Percentiles rank a stretch among this genome's conserved stretches.
Conservation (phyloP, 2,113 vertebrate species). For the Gyps fulvus region DNA sequence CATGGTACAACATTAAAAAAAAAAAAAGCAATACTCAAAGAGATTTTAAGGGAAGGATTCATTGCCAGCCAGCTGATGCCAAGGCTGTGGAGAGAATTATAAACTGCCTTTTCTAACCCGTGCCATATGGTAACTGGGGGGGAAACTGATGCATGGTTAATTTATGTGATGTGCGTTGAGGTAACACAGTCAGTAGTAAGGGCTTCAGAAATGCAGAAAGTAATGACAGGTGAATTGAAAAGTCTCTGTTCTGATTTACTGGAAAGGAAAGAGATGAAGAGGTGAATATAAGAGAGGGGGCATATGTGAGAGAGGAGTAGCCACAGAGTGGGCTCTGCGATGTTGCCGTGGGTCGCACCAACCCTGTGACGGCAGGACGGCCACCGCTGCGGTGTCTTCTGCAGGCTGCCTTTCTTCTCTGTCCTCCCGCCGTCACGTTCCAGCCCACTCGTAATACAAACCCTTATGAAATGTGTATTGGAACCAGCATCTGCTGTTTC, state of each 20-base stretch:
- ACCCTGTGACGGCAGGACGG: background rate
- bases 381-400: background rate
- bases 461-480: background rate
- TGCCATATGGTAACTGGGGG: rapidly evolving
- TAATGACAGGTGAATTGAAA: background rate
- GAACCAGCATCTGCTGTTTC: background rate
- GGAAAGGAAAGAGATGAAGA: background rate
- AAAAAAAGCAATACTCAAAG: background rate
- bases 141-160: background rate
- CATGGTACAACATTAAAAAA: background rate
- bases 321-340: rapidly evolving
- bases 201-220: background rate
- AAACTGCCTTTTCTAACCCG: background rate
- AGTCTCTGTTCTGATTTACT: background rate
- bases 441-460: background rate
- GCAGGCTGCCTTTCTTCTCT: background rate
- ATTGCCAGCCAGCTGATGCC: background rate
- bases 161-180: background rate
- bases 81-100: background rate
- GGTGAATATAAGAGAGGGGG: background rate
- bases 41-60: background rate
- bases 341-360: rapidly evolving
- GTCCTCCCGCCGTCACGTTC: background rate
- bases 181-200: background rate
- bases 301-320: background rate